Evolutionary conservation across 2,888 invertebrate species (phyloP), one percentile per base, ranked within the genome.

Genomic region (Caenorhabditis zanzibari): DNA sequence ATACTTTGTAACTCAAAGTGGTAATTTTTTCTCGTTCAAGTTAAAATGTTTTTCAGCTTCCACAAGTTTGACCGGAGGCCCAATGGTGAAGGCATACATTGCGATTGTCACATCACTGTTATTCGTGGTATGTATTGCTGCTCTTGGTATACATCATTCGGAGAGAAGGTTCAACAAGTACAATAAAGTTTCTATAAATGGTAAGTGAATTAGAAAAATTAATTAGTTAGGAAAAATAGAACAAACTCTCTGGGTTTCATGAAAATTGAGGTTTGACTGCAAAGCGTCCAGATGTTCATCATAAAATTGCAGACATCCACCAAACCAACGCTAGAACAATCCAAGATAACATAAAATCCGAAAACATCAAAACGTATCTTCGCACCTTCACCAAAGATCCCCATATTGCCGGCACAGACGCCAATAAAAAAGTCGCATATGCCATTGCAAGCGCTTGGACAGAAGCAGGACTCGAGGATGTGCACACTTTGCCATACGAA

Each of bases 321-420:
- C 24, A 69, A 35, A 22, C 72, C 9, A 71, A 77, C 32, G 52
- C 85, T 0, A 73, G 69, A n/a, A 24, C 61, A 0, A 71, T 89
- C 2, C 66, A 81, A 52, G 66, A 84, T 1, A 83, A 86, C 28
- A 85, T 90, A 38, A 64, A 88, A 38, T 72, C 83, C 7, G 87
- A 88, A 58, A 84, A 85, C 28, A 89, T 89, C 58, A 88, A 85
- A 64, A 82, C 80, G 35, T 88, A 89, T 58, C 75, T 90, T 0
- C 69, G 85, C 24, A 71, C 66, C 2, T 84, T 90, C 61, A 90
- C 90, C 16, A 76, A 83, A 61, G 88, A 90, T 19, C 90, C 91
- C 9, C 91, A 91, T 81, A 61, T 89, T 24, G 91, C 92, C 5
- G 92, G 92, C 19, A 90, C 87, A 0, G 86, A 87, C 19, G 89